These are phyloP conservation scores for Philonicus albiceps DNA, from an alignment of 2,888 invertebrate genomes.

Conservation along the genomic window DNA sequence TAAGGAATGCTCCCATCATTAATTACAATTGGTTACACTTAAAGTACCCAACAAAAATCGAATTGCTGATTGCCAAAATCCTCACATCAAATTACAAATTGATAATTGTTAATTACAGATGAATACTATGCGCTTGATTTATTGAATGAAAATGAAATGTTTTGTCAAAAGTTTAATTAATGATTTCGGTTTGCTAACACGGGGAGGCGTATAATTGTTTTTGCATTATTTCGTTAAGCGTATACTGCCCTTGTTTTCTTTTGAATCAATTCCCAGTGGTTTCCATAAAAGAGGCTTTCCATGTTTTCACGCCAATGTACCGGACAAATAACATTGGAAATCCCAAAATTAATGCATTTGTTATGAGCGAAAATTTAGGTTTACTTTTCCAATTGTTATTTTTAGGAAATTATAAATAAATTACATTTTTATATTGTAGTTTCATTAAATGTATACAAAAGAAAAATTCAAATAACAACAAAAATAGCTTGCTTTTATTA, in stretches of 20 bases:
- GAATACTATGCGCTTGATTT: neutral
- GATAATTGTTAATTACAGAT: neutral
- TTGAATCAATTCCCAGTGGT: neutral
- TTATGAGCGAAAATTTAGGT: neutral
- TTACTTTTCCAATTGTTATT: neutral
- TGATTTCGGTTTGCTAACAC: neutral
- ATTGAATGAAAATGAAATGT: neutral
- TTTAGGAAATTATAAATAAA: neutral
- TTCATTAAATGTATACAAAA: neutral
- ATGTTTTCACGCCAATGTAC: neutral
- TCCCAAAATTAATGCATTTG: neutral
- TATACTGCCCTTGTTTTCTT: neutral
- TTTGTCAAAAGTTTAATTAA: neutral
- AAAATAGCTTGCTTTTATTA: neutral
- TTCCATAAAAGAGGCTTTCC: neutral
- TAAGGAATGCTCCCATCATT: neutral
- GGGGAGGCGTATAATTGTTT: neutral
- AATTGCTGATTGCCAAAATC: neutral
- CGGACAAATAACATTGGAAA: neutral
- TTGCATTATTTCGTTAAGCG: neutral
- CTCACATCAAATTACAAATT: neutral
- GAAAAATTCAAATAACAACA: neutral
- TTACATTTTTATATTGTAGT: neutral
- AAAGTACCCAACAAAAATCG: neutral
- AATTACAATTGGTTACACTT: neutral